Evolutionary conservation across 1,140 invertebrate species (phyloP), one percentile per base, ranked within the genome.

Genomic region (Nixonia krombeini): DNA sequence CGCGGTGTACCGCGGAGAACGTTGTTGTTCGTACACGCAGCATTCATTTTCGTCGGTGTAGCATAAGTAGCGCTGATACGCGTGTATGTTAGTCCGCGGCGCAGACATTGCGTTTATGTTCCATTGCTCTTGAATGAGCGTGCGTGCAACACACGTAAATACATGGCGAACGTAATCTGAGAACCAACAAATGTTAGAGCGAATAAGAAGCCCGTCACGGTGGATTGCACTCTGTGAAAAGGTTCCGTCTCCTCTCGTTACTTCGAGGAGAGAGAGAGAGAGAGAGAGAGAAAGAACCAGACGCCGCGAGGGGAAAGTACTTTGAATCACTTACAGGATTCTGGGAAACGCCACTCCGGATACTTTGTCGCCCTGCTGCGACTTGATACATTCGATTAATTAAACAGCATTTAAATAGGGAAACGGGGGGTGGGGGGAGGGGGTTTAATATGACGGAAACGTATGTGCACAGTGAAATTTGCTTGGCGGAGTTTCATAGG

Each of bases 191-290:
- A 79, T 77, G 77, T 81, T 73, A 61, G 70, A 75, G 58, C 65
- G 70, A 77, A 72, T 77, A 76, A 75, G 73, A 74, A 82, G 72
- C 71, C 58, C 70, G 75, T 74, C 74, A 80, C 66, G 78, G 57
- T 73, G 76, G 71, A 80, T 80, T 79, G 75, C 76, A 78, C 75
- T 76, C 75, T 55, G 61, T 78, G 79, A 81, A 83, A 83, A 79
- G 74, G 71, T 67, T 73, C 67, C 68, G 74, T 72, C 75, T 73
- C 67, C 73, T 79, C 74, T 76, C 75, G 73, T 80, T 81, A 79
- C 71, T 59, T 70, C 67, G 66, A 70, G 65, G 45, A 50, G 55
- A 51, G 49, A 13, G 45, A 61, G 38, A 62, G 50, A 63, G 33
- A 58, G 50, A 65, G 37, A n/a, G 63, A 62, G 51, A 55, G 45